phyloP scores from a whole-genome alignment of 2,797 vertebrate genomes.

The Setipinna tenuifilis region DNA sequence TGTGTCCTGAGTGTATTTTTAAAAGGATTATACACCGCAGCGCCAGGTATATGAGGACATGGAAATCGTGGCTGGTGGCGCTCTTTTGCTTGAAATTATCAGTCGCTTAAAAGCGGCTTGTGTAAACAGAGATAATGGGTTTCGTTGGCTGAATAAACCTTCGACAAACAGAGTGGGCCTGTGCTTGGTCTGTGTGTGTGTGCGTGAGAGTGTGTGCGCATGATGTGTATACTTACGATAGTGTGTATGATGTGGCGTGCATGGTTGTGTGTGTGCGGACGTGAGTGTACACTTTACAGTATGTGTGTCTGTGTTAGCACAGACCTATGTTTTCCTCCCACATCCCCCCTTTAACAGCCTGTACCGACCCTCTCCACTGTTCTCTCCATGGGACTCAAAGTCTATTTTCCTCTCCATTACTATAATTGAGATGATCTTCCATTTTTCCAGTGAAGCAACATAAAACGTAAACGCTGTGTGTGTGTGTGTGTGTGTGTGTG shows the following conservation, averaged over 20 bases:
- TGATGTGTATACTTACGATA: too few relatives aligned
- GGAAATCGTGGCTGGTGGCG: slow-evolving; percentile 27
- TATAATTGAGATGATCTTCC: slow-evolving; percentile 20
- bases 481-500: not conserved
- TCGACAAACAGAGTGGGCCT: slow-evolving; percentile 35
- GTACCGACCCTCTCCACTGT: not conserved
- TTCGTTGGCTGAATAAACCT: slow-evolving; percentile 44
- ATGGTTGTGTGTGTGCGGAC: not conserved
- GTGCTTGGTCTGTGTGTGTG: slow-evolving; percentile 3
- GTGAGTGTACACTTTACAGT: not conserved
- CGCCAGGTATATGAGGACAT: slow-evolving; percentile 30
- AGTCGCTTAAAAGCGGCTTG: slow-evolving; percentile 47
- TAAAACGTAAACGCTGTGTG: not conserved
- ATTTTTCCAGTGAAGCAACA: not conserved
- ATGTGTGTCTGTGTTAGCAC: not conserved
- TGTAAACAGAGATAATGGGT: slow-evolving; percentile 53
- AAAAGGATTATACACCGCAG: slow-evolving; percentile 14
- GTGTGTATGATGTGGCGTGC: too few relatives aligned
- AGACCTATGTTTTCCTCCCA: not conserved
- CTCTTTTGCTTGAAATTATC: slow-evolving; percentile 35
- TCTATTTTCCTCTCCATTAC: slow-evolving; percentile 23
- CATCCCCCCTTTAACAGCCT: not conserved
- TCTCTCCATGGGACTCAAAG: not conserved
- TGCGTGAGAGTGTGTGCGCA: not conserved
- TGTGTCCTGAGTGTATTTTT: slow-evolving; percentile 1